Evolutionary conservation across 1,140 invertebrate species (phyloP), one percentile per base, ranked within the genome.

Genomic region (Doryteuthis pealeii): DNA sequence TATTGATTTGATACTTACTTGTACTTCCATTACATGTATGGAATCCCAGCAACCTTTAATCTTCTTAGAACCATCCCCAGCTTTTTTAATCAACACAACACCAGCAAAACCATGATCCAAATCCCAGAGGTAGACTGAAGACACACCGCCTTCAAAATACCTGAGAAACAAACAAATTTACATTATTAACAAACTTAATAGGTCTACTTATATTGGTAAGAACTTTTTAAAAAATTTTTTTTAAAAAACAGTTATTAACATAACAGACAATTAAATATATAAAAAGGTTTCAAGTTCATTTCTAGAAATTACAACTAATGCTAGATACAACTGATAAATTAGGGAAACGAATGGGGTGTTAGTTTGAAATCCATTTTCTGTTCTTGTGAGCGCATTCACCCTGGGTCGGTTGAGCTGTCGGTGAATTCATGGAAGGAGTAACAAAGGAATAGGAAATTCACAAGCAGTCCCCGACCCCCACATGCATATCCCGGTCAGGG

Each of bases 11-110:
- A 26, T 26, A 32, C 73, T 70, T 84, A 89, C 89, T 82, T 97
- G 94, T 0, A 99, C 96, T 90, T 99, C 98, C 22, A 99, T 95
- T 0, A 99, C 98, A 87, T 99, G 98, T 86, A 99, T 99, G 2
- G 97, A 99, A 88, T 99, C 98, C 98, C 98, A 99, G 87, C 97
- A 99, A 2, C 91, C 98, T 95, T 98, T 87, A 78, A 99, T 99
- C 89, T 97, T 98, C 87, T 96, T 96, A 85, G 92, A 94, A 22
- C 96, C 97, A 91, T 99, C 97, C 0, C 96, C 96, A 22, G 95
- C 96, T 89, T 99, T 99, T 89, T 99, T 99, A 79, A 99, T 99
- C 77, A 99, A 90, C 85, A 99, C 98, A 65, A 99, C 98, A 82
- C 97, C 97, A 79, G 97, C 98, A 91, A 99, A 99, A 4, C 97